phyloP scores from a whole-genome alignment of 2,888 invertebrate species.

The Eustalomyia histrio region DNA sequence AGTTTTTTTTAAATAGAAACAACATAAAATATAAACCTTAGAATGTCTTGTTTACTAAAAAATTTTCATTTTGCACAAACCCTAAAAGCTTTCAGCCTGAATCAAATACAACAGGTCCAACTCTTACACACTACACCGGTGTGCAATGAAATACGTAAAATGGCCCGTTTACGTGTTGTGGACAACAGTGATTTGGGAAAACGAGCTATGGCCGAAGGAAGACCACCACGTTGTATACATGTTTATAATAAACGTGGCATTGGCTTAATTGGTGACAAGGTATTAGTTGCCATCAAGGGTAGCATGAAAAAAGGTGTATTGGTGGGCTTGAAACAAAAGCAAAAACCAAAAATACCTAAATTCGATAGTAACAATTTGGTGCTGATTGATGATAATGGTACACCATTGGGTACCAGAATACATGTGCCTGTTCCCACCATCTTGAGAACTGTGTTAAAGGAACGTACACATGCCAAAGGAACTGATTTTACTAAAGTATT shows the following conservation, averaged over 20 bases:
- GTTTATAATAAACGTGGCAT: constrained; percentile 90
- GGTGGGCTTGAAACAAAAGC: constrained; percentile 92
- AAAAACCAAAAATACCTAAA: constrained; percentile 89
- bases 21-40: constrained; percentile 8
- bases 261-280: constrained; percentile 88
- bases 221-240: constrained; percentile 95
- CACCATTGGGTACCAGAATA: constrained; percentile 96
- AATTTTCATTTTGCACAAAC: background rate
- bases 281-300: constrained; percentile 95
- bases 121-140: constrained; percentile 82
- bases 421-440: constrained; percentile 96
- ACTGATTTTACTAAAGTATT: constrained; percentile 95
- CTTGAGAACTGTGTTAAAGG: constrained; percentile 90
- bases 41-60: constrained; percentile 50
- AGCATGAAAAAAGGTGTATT: constrained; percentile 96
- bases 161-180: constrained; percentile 92
- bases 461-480: constrained; percentile 88
- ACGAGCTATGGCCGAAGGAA: constrained; percentile 95
- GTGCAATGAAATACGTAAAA: constrained; percentile 85
- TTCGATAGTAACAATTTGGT: constrained; percentile 98
- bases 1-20: constrained; percentile 23
- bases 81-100: background rate
- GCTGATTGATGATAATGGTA: constrained; percentile 95
- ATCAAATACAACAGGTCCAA: constrained; percentile 22
- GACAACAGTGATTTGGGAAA: constrained; percentile 98